Evolutionary conservation across 2,797 vertebrate species (phyloP), one percentile per base, ranked within the genome.

Genomic region (Notamacropus eugenii): DNA sequence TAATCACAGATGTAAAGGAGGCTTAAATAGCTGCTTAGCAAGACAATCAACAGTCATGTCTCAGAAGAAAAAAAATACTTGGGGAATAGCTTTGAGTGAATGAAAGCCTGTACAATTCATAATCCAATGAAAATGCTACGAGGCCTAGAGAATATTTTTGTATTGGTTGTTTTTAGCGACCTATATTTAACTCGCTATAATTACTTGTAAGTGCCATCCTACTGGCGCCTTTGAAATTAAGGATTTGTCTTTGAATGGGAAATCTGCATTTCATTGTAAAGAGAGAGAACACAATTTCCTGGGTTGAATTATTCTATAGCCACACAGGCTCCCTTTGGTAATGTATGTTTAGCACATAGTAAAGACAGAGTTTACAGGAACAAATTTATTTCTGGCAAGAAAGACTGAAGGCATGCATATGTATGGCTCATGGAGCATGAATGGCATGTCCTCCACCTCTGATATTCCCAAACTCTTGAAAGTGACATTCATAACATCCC

Each of bases 241-340:
- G 97, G 97, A 97, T 97, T 96, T 97, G 95, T 96, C 95, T 97
- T 98, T 97, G 96, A 96, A 90, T 97, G 96, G 95, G 93, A 97
- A 97, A 97, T 97, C 97, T 98, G 96, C 93, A 94, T 97, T 98
- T 98, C 96, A 95, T 96, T 95, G 93, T 97, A 95, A 97, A 97
- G 97, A 97, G 94, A 94, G 93, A 94, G 96, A 97, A 67, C 95
- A 97, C 97, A 97, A 96, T 96, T 97, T 96, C 95, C 96, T 97
- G 0, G 54, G 96, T 94, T 97, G 87, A 34, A 94, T 97, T 95
- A 90, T 40, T 95, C 96, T 95, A 95, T 93, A 74, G 96, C 90
- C 57, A 62, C 96, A 90, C 95, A 93, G 92, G 94, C 94, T 97
- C 97, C 94, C 97, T 97, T 96, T 93, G 95, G 97, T 93, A 95